Evolutionary conservation across 2,113 vertebrate species (phyloP).

Genomic region (Proteles cristata): DNA sequence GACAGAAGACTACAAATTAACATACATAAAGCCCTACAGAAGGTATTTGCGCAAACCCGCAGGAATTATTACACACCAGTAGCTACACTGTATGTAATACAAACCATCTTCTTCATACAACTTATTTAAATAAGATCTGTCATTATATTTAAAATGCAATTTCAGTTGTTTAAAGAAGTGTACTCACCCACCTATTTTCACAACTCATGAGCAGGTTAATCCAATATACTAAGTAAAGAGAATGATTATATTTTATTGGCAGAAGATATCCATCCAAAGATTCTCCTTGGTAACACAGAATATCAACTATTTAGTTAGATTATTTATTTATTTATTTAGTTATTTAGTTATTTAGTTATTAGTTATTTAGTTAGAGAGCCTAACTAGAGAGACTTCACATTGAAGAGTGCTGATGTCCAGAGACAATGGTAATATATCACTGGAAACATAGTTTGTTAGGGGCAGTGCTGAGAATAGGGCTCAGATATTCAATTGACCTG

Average conservation of each 20-base stretch:
- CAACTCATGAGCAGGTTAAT: neutral
- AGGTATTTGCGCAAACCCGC: neutral
- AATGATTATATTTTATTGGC: conserved; percentile 4
- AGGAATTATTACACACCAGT: neutral
- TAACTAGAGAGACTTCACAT: neutral
- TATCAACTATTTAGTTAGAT: neutral
- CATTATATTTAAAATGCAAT: neutral
- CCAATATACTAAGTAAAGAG: neutral
- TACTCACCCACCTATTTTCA: neutral
- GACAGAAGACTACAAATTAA: conserved; percentile 17
- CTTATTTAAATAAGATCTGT: neutral
- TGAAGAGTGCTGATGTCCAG: neutral
- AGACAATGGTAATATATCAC: neutral
- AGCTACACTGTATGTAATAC: neutral
- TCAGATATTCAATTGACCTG: neutral
- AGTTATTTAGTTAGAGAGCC: too few relatives aligned
- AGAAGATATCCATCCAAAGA: neutral
- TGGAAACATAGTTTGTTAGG: neutral
- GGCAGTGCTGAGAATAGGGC: neutral
- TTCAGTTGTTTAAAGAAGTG: conserved; percentile 30
- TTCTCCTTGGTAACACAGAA: conserved; percentile 3
- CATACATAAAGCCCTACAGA: neutral
- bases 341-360: too few relatives aligned
- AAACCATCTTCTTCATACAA: conserved; percentile 12
- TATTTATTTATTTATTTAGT: too few relatives aligned